Evolutionary conservation across 2,888 invertebrate species (phyloP).

Genomic region (Limenitis camilla): DNA sequence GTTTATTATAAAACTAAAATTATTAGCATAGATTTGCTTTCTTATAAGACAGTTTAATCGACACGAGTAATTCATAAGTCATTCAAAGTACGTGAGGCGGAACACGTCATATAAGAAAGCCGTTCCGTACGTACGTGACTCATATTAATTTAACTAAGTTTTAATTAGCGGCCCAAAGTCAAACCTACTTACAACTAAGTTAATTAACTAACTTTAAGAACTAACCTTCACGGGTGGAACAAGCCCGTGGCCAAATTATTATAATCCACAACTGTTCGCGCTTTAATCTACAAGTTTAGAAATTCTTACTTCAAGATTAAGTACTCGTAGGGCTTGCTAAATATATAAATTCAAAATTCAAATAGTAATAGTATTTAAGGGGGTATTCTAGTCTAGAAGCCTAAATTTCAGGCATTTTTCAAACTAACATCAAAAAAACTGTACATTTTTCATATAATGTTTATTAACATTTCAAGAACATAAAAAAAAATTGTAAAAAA

Average conservation of each 20-base stretch:
- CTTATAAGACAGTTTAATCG: neutral
- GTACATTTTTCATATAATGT: no score
- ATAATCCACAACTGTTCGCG: constrained; percentile 23
- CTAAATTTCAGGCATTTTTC: no score
- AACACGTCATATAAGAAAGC: constrained; percentile 15
- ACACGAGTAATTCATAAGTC: neutral
- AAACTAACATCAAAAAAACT: no score
- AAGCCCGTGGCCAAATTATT: constrained; percentile 25
- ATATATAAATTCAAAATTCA: neutral
- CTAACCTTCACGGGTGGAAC: constrained; percentile 24
- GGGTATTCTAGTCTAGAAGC: no score
- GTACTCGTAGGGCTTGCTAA: neutral
- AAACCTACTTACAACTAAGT: constrained; percentile 46
- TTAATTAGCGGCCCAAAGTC: constrained; percentile 45
- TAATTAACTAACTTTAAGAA: constrained; percentile 39
- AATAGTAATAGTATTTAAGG: neutral
- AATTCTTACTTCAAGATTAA: constrained; percentile 8
- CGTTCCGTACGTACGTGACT: constrained; percentile 36
- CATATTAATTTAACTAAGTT: constrained; percentile 37
- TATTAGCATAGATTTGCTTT: neutral
- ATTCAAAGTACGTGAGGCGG: constrained; percentile 2
- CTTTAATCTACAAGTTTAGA: constrained; percentile 17
- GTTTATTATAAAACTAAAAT: neutral
- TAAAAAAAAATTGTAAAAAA: no score
- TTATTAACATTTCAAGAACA: no score